These are phyloP conservation scores for Amyelois transitella DNA, from an alignment of 1,140 invertebrate genomes.

Conservation along the genomic window DNA sequence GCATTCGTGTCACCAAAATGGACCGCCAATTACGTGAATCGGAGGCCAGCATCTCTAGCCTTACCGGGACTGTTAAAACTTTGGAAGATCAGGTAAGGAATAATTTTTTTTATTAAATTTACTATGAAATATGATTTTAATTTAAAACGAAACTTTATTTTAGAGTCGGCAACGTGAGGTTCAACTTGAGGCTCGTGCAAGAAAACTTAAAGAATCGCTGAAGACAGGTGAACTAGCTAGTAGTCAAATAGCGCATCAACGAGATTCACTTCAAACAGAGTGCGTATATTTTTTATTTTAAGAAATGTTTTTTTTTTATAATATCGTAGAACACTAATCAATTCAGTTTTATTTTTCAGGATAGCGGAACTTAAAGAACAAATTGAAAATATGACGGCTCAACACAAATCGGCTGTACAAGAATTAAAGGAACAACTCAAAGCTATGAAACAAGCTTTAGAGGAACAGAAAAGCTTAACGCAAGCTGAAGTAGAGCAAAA, in stretches of 20 bases:
- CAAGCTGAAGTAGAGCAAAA: conserved; percentile 33
- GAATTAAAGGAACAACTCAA: conserved; percentile 44
- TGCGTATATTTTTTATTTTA: conserved; percentile 23
- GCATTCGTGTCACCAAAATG: conserved; percentile 51
- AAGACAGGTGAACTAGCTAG: conserved; percentile 60
- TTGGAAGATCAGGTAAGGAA: conserved; percentile 54
- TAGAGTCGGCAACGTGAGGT: conserved; percentile 59
- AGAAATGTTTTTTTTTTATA: conserved; percentile 8
- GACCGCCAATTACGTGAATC: conserved; percentile 57
- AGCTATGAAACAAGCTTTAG: conserved; percentile 32
- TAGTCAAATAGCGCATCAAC: conserved; percentile 47
- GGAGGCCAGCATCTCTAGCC: conserved; percentile 54
- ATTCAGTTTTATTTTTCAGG: too few relatives aligned
- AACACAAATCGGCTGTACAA: conserved; percentile 37
- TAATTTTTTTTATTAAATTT: neutral
- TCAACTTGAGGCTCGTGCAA: conserved; percentile 54
- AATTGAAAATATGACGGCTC: conserved; percentile 34
- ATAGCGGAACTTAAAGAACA: conserved; percentile 45
- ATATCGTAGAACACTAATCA: too few relatives aligned
- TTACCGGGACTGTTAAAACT: conserved; percentile 57
- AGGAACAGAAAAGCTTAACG: conserved; percentile 32
- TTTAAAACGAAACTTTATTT: conserved; percentile 7
- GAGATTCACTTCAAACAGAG: conserved; percentile 50
- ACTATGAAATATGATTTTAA: neutral
- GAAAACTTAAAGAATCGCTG: conserved; percentile 59